phyloP scores from a whole-genome alignment of 2,888 invertebrate genomes.

The Hirtodrosophila cameraria region DNA sequence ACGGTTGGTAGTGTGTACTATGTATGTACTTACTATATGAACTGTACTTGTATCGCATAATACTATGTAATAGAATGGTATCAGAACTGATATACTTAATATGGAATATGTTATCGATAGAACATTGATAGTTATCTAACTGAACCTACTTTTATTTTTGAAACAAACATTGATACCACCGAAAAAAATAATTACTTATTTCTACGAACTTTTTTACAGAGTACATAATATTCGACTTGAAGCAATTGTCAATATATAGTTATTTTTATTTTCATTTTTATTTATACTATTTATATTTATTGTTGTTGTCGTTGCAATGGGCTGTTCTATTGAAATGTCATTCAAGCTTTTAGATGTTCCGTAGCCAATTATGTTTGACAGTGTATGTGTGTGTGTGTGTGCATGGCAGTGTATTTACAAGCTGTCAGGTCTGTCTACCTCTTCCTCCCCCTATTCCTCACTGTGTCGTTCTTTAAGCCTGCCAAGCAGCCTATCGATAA shows the following conservation, averaged over 20 bases:
- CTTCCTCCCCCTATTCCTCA: neutral
- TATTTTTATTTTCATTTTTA: too few relatives aligned
- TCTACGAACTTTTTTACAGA: neutral
- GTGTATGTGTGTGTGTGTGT: constrained; percentile 15
- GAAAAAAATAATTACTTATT: too few relatives aligned
- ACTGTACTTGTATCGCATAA: too few relatives aligned
- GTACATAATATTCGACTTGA: neutral
- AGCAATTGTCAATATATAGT: neutral
- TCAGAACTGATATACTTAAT: too few relatives aligned
- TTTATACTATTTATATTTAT: too few relatives aligned
- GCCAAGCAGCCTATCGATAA: constrained; percentile 64
- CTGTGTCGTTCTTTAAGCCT: constrained; percentile 23
- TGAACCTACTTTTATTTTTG: too few relatives aligned
- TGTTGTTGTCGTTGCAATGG: constrained; percentile 3
- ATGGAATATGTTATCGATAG: too few relatives aligned
- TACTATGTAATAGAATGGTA: too few relatives aligned
- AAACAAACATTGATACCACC: too few relatives aligned
- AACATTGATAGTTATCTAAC: too few relatives aligned
- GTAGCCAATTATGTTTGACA: constrained; percentile 52
- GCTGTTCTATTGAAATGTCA: constrained; percentile 69
- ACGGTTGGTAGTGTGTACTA: too few relatives aligned
- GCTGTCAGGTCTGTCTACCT: neutral
- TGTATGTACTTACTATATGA: too few relatives aligned
- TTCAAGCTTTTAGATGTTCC: constrained; percentile 63
- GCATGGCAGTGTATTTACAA: constrained; percentile 3